These are phyloP conservation scores for Malacoctenus gilli DNA, from an alignment of 2,797 vertebrate species.

Conservation along the genomic window DNA sequence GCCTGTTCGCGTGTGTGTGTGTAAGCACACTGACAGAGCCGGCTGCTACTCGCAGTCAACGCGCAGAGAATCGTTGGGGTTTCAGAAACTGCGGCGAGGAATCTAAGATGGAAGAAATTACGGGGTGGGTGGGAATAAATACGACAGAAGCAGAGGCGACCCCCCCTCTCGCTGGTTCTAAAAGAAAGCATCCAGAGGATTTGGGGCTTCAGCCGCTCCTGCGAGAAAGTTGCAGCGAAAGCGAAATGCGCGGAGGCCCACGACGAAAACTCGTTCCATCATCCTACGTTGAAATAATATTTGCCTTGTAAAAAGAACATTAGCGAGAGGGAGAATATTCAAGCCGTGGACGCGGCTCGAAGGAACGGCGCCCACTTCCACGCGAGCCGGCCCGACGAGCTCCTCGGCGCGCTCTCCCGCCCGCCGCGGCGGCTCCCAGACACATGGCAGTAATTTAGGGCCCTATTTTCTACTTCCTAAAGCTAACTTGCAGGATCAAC, in stretches of 20 bases:
- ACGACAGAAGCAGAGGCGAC: slow-evolving; percentile 39
- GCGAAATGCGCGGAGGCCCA: slow-evolving; percentile 24
- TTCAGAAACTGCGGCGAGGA: slow-evolving; percentile 46
- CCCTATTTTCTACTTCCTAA: slow-evolving; percentile 84
- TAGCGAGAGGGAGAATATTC: slow-evolving; percentile 54
- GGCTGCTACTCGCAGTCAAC: slow-evolving; percentile 48
- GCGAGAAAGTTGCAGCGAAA: slow-evolving; percentile 57
- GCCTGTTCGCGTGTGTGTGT: slow-evolving; percentile 15
- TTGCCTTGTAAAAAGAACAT: slow-evolving; percentile 70
- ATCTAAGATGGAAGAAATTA: slow-evolving; percentile 67
- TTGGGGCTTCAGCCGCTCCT: slow-evolving; percentile 36
- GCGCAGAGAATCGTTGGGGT: slow-evolving; percentile 39
- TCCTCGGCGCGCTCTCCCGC: slow-evolving; percentile 73
- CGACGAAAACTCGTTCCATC: slow-evolving; percentile 45
- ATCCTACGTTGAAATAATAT: slow-evolving; percentile 74
- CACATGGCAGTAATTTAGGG: slow-evolving; percentile 87
- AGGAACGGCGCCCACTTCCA: slow-evolving; percentile 70
- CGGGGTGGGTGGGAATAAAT: slow-evolving; percentile 15
- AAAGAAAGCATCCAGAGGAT: slow-evolving; percentile 63
- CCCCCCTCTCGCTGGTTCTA: slow-evolving; percentile 51
- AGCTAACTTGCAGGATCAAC: slow-evolving; percentile 80
- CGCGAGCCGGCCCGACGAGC: slow-evolving; percentile 66
- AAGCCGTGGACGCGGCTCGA: slow-evolving; percentile 49
- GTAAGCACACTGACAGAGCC: slow-evolving; percentile 10
- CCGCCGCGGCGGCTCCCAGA: slow-evolving; percentile 74